These are phyloP conservation scores for Hipparchia semele DNA, from an alignment of 2,888 invertebrate species.

Conservation along the genomic window DNA sequence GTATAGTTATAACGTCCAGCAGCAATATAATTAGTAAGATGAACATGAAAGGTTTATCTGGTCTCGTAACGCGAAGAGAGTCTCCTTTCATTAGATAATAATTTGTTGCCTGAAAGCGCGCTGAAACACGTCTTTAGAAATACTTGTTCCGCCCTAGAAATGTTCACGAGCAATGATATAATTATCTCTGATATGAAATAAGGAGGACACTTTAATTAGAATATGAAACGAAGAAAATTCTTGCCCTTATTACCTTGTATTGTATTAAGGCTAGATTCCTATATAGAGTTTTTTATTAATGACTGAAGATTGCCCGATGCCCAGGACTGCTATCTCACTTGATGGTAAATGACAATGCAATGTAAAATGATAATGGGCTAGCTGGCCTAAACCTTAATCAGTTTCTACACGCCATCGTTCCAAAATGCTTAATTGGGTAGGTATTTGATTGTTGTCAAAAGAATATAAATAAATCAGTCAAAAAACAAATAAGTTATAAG, in stretches of 20 bases:
- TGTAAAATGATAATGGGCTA: neutral
- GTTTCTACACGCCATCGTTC: neutral
- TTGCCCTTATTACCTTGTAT: neutral
- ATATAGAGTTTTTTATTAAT: no score
- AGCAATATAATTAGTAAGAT: neutral
- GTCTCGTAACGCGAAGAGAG: neutral
- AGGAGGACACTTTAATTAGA: constrained; percentile 4
- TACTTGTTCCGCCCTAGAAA: constrained; percentile 5
- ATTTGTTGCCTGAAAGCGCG: constrained; percentile 10
- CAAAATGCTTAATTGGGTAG: no score
- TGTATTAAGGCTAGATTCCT: no score
- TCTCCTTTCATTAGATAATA: constrained; percentile 14
- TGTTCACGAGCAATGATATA: neutral
- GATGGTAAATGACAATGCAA: neutral
- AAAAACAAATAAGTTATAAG: no score
- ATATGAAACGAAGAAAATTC: constrained; percentile 5
- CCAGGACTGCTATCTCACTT: neutral
- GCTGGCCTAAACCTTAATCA: neutral
- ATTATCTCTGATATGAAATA: constrained; percentile 18
- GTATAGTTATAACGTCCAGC: neutral
- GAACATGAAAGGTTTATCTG: constrained; percentile 15
- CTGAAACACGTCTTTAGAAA: constrained; percentile 4
- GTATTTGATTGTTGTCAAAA: no score
- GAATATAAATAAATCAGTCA: no score
- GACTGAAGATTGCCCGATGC: no score